phyloP scores from a whole-genome alignment of 2,888 invertebrate species.

The Drosophila demipolita region DNA sequence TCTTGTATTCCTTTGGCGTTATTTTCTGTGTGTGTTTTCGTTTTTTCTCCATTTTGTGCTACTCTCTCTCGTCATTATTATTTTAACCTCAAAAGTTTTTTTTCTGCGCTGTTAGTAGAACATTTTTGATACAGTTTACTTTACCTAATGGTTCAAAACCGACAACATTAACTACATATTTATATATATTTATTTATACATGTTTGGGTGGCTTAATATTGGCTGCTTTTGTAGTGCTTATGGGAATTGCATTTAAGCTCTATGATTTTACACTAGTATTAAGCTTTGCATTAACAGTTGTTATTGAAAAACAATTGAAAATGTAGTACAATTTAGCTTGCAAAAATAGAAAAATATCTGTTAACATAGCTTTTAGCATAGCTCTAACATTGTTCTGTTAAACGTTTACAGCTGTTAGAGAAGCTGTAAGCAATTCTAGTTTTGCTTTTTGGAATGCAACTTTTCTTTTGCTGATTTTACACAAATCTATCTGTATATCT shows the following conservation, averaged over 20 bases:
- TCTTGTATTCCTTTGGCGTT: neutral
- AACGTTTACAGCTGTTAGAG: neutral
- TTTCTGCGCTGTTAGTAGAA: slow-evolving; percentile 18
- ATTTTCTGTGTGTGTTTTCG: neutral
- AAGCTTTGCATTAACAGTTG: neutral
- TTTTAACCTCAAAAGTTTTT: slow-evolving; percentile 29
- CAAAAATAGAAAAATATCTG: neutral
- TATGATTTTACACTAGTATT: slow-evolving; percentile 18
- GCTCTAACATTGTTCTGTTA: neutral
- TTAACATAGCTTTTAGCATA: neutral
- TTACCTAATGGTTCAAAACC: slow-evolving; percentile 19
- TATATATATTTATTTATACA: slow-evolving; percentile 7
- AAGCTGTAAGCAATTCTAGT: neutral
- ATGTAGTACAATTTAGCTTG: neutral
- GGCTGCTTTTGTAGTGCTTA: slow-evolving; percentile 18
- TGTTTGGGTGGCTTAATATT: slow-evolving; percentile 8
- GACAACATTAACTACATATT: slow-evolving; percentile 2
- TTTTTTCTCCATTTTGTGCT: slow-evolving; percentile 1
- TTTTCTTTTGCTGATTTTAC: too few relatives aligned
- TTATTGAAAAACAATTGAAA: neutral
- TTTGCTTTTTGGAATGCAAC: too few relatives aligned
- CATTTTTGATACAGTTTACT: slow-evolving; percentile 36
- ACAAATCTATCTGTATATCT: too few relatives aligned
- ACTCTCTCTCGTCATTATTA: slow-evolving; percentile 29
- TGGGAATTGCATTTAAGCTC: slow-evolving; percentile 52